Conservation (phyloP, 2,113 vertebrate genomes). For the Dryoscopus gambensis region DNA sequence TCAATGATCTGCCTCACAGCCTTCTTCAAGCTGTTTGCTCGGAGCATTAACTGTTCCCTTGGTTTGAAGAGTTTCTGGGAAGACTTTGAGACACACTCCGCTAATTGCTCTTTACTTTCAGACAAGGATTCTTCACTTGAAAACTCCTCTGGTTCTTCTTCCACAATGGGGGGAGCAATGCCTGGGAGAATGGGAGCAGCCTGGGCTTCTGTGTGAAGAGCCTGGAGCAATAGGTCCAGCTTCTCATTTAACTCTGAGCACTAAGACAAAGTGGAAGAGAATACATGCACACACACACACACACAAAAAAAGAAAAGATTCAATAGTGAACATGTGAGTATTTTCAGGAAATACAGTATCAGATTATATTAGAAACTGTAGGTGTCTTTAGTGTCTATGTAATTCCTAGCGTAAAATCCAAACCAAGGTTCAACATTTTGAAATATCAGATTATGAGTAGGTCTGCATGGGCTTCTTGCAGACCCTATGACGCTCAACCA, state of each 20-base stretch:
- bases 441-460: not conserved
- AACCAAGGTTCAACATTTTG: rapidly evolving
- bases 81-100: slow-evolving; percentile 77
- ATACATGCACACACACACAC: not conserved
- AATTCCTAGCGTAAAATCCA: not conserved
- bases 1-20: slow-evolving; percentile 95
- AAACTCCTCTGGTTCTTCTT: slow-evolving; percentile 86
- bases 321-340: not conserved
- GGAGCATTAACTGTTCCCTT: slow-evolving; percentile 87
- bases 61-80: slow-evolving; percentile 81
- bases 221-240: slow-evolving; percentile 89
- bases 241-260: slow-evolving; percentile 93
- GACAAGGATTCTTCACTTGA: slow-evolving; percentile 89
- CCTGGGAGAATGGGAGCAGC: slow-evolving; percentile 64
- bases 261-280: slow-evolving; percentile 62
- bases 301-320: not conserved
- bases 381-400: not conserved
- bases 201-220: slow-evolving; percentile 83
- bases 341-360: not conserved
- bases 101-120: slow-evolving; percentile 84
- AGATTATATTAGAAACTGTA: not conserved
- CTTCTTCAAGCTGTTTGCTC: slow-evolving; percentile 97
- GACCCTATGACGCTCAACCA: not conserved
- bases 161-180: slow-evolving; percentile 79
- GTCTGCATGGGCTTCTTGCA: not conserved